Evolutionary conservation across 1,140 invertebrate genomes (phyloP).

Genomic region (Rhyacophila brunnea): DNA sequence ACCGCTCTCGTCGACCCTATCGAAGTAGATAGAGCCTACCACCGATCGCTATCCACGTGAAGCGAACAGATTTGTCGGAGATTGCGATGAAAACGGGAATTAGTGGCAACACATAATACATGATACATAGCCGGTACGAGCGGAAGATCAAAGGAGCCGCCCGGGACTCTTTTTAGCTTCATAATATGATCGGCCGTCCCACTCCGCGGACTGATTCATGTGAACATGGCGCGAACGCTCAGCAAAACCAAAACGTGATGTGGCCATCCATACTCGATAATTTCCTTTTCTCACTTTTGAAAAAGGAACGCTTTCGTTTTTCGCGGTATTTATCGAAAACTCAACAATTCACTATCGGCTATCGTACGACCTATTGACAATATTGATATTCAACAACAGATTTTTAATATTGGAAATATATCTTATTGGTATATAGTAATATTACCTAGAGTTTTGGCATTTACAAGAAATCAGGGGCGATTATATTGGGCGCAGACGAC

Average conservation of each 20-base stretch:
- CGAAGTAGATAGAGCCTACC: neutral
- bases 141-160: conserved; percentile 53
- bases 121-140: conserved; percentile 38
- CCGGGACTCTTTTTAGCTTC: conserved; percentile 52
- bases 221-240: neutral
- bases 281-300: neutral
- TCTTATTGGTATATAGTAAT: too few relatives aligned
- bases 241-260: neutral
- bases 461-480: too few relatives aligned
- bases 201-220: conserved; percentile 31
- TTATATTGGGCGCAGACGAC: too few relatives aligned
- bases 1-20: neutral
- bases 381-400: too few relatives aligned
- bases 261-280: too few relatives aligned
- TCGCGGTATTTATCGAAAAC: neutral
- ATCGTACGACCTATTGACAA: too few relatives aligned
- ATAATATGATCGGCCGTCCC: conserved; percentile 52
- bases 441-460: too few relatives aligned
- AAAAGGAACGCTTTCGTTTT: neutral
- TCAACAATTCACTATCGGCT: neutral
- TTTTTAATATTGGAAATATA: too few relatives aligned
- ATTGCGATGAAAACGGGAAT: conserved; percentile 37
- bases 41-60: conserved; percentile 2
- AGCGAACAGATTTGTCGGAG: conserved; percentile 24
- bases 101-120: conserved; percentile 35